Base-by-base conservation (phyloP, 37 sponge, comb jelly and placozoan genomes). In the Tethya wilhelma region DNA sequence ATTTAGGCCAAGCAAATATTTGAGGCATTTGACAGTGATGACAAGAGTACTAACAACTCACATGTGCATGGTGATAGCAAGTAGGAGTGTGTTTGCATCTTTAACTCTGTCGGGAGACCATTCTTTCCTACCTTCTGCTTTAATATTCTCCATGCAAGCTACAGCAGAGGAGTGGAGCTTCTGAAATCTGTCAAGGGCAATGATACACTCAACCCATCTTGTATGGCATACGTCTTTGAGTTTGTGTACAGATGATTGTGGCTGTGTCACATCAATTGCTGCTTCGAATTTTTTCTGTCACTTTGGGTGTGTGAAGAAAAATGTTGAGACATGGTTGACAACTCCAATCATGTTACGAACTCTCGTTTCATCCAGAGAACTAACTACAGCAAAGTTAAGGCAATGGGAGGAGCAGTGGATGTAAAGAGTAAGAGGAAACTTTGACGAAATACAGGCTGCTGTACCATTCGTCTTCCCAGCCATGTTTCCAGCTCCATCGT, bases 401-500 rank as follows among this genome's bases (percentile, higher is more conserved):
- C 64, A 60, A 38, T 85, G 85, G 12, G 86, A 85, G 40, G 85
- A 59, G 60, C 86, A 85, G 39, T 85, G 86, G 31, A 68, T 39
- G 43, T 84, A 84, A 1, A 85, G 70, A 30, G 85, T 77, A 37
- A 70, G 73, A 37, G 86, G 86, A 44, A 78, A 59, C 38, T 70
- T 26, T 29, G 71, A 31, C 25, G 72, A 57, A 23, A 85, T 85
- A 19, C 29, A 1, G 42, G 86, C 69, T 60, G 86, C 86, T 63
- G 78, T 56, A 6, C 86, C 78, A 28, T 70, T 85, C 26, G 64
- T 71, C 28, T 38, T 46, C 9, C 79, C 79, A 29, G 86, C 38
- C 86, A 85, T 85, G 64, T 71, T 93, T 38, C 74, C 86, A 59
- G 94, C 94, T 53, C 86, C 83, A 75, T 89, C 94, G 53, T 93